Percentiles rank a stretch among this genome's conserved stretches.
Evolutionary conservation across 2,888 invertebrate genomes (phyloP).

Genomic region (Melanophora roralis): DNA sequence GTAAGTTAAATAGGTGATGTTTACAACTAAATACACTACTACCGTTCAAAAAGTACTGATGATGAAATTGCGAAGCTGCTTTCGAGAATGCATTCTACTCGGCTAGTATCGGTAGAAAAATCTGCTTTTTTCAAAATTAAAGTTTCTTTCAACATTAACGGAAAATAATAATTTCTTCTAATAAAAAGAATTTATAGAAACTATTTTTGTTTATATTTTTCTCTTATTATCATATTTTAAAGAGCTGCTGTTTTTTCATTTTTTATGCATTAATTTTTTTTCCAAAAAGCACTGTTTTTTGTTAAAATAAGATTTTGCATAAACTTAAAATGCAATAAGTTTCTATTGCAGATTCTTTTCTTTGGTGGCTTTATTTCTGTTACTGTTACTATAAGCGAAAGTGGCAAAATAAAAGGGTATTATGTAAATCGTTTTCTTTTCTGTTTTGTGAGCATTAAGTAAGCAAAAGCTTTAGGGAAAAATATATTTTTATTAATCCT

Average conservation of each 20-base stretch:
- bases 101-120: too few relatives aligned
- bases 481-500: too few relatives aligned
- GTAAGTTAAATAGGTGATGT: too few relatives aligned
- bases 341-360: background rate
- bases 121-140: too few relatives aligned
- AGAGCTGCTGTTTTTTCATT: background rate
- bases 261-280: background rate
- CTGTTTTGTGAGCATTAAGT: too few relatives aligned
- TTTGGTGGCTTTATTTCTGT: background rate
- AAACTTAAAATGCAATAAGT: slow-evolving; percentile 13
- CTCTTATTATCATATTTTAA: background rate
- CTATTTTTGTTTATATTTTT: background rate
- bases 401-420: slow-evolving; percentile 23
- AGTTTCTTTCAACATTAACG: too few relatives aligned
- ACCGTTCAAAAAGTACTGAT: too few relatives aligned
- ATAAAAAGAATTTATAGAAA: too few relatives aligned
- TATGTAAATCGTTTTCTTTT: background rate
- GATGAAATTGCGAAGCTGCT: too few relatives aligned
- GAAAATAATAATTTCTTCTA: too few relatives aligned
- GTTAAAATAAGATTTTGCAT: slow-evolving; percentile 15
- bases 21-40: too few relatives aligned
- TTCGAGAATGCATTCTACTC: too few relatives aligned
- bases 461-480: slow-evolving; percentile 8
- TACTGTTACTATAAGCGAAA: background rate
- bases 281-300: background rate